phyloP scores from a whole-genome alignment of 2,888 invertebrate species.

The Shargacucullia verbasci region DNA sequence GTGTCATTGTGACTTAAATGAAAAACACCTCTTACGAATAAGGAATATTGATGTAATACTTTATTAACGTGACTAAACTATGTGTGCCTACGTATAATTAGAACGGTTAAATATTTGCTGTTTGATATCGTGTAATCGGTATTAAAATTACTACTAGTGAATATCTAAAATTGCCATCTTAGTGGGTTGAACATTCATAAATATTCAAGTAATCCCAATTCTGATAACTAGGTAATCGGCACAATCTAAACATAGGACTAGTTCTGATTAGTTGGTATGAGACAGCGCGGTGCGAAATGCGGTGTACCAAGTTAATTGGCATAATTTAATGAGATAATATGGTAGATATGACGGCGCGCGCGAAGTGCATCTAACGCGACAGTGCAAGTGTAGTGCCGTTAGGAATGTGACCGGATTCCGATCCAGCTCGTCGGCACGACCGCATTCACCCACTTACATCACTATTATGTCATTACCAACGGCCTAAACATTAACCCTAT shows the following conservation, averaged over 20 bases:
- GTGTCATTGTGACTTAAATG: constrained; percentile 53
- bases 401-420: constrained; percentile 85
- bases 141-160: constrained; percentile 23
- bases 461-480: constrained; percentile 81
- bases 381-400: constrained; percentile 78
- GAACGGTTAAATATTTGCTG: background rate
- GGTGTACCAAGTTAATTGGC: constrained; percentile 57
- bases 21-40: constrained; percentile 54
- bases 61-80: constrained; percentile 29
- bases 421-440: constrained; percentile 67
- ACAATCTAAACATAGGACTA: constrained; percentile 39
- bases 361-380: constrained; percentile 72
- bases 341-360: constrained; percentile 50
- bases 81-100: constrained; percentile 9
- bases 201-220: constrained; percentile 36
- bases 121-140: constrained; percentile 10
- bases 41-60: constrained; percentile 57
- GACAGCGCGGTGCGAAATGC: constrained; percentile 52
- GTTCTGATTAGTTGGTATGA: constrained; percentile 43
- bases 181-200: constrained; percentile 28
- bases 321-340: constrained; percentile 61
- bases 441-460: constrained; percentile 76
- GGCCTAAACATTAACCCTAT: constrained; percentile 75
- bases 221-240: constrained; percentile 26
- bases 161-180: constrained; percentile 27